Conservation (phyloP, 2,797 vertebrate genomes). For the Scolopax bukidnonensis region DNA sequence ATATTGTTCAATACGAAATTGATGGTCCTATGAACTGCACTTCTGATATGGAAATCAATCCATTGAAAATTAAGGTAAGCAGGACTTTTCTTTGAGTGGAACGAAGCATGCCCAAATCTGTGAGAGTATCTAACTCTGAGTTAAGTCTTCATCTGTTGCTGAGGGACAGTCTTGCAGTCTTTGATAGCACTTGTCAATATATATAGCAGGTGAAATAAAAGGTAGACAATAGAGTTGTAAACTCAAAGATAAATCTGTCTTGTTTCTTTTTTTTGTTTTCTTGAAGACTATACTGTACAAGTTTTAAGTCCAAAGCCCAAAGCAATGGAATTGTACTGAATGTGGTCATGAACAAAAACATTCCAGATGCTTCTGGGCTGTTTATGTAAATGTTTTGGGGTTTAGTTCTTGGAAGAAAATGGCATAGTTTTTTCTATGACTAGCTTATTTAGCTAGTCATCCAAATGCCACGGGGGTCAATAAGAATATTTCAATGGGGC, state of each 20-base stretch:
- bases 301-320: neutral
- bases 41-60: conserved; percentile 88
- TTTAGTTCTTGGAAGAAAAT: neutral
- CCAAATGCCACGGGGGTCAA: neutral
- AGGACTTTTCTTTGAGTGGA: neutral
- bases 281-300: neutral
- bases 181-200: neutral
- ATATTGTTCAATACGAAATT: conserved; percentile 87
- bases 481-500: neutral
- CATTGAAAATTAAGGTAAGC: conserved; percentile 88
- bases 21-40: conserved; percentile 96
- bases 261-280: neutral
- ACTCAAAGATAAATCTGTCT: neutral
- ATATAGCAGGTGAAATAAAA: neutral
- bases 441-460: neutral
- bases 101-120: neutral
- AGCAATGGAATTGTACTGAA: neutral
- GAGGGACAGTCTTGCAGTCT: neutral
- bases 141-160: neutral
- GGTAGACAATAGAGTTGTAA: neutral
- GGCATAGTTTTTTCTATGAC: neutral
- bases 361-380: neutral
- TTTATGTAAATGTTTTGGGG: neutral
- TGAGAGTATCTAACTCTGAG: neutral
- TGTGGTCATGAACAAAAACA: neutral